These are phyloP conservation scores for Sebastes matsubarae DNA, from an alignment of 2,797 vertebrate genomes.

Conservation along the genomic window DNA sequence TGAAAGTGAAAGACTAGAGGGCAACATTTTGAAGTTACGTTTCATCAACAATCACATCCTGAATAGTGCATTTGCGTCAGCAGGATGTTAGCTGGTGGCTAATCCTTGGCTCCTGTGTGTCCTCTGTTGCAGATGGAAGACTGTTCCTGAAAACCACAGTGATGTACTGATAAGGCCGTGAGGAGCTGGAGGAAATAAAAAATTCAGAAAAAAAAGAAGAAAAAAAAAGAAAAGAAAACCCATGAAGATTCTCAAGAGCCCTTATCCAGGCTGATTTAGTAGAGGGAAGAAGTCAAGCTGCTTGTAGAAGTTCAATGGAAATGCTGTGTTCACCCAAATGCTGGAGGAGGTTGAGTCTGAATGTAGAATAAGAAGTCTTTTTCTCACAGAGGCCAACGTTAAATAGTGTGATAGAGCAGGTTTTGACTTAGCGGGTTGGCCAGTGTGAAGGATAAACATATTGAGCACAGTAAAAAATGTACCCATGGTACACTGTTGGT, in stretches of 20 bases:
- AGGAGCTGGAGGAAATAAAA: constrained; percentile 79
- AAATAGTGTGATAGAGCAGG: constrained; percentile 64
- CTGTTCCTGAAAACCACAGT: constrained; percentile 99
- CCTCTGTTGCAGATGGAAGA: constrained; percentile 94
- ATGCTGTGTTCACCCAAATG: constrained; percentile 78
- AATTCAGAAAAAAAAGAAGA: constrained; percentile 63
- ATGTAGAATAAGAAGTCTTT: constrained; percentile 79
- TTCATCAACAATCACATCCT: constrained; percentile 63
- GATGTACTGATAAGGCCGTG: constrained; percentile 92
- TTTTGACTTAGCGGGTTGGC: constrained; percentile 74
- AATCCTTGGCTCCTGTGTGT: constrained; percentile 67
- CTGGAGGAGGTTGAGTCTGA: constrained; percentile 77
- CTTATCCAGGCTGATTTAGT: constrained; percentile 79
- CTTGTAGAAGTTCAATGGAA: constrained; percentile 80
- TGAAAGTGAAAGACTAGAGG: constrained; percentile 49
- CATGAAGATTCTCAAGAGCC: constrained; percentile 85
- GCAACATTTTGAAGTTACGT: constrained; percentile 62
- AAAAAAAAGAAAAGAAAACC: constrained; percentile 72
- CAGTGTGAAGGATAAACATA: constrained; percentile 83
- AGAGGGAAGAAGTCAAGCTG: constrained; percentile 81
- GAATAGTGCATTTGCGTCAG: constrained; percentile 53
- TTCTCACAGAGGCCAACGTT: constrained; percentile 69
- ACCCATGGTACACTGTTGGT: constrained; percentile 83
- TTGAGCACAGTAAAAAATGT: constrained; percentile 92
- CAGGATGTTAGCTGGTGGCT: constrained; percentile 66